These are phyloP conservation scores for Pomacea maculata DNA, from an alignment of 1,140 invertebrate species.

Conservation along the genomic window DNA sequence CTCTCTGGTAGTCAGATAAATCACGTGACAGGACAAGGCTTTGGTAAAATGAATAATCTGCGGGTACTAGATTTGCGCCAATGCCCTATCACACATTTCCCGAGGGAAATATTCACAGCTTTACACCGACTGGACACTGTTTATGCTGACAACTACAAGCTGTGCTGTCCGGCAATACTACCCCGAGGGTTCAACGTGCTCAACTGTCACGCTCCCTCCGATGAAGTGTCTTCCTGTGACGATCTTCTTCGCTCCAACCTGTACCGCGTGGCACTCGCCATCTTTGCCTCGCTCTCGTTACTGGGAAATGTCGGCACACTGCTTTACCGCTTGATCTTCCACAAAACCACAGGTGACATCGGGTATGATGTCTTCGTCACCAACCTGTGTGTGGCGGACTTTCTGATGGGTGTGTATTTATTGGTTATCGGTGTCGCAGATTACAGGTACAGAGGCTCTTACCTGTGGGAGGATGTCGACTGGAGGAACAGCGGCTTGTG, in stretches of 20 bases:
- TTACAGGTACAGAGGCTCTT: constrained; percentile 36
- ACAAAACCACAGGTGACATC: constrained; percentile 1
- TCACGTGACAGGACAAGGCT: constrained; percentile 28
- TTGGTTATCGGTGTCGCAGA: constrained; percentile 49
- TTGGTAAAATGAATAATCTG: constrained; percentile 25
- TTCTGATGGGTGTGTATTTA: constrained; percentile 56
- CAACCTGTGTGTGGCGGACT: constrained; percentile 48
- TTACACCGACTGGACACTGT: constrained; percentile 30
- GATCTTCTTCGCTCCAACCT: no score
- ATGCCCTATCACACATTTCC: constrained; percentile 37
- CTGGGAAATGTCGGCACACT: constrained; percentile 42
- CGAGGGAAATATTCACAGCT: constrained; percentile 15
- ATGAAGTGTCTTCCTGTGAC: no score
- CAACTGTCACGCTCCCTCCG: no score
- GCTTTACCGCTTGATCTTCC: constrained; percentile 26
- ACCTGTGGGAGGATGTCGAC: constrained; percentile 32
- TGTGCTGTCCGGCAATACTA: constrained; percentile 31
- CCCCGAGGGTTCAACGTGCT: constrained; percentile 16
- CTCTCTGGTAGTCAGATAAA: constrained; percentile 29
- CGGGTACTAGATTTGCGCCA: constrained; percentile 22
- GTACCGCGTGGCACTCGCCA: neutral
- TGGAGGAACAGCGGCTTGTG: constrained; percentile 46
- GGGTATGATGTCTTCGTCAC: constrained; percentile 38
- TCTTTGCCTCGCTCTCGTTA: constrained; percentile 32
- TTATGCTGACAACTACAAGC: constrained; percentile 4